Conservation (phyloP, 2,888 invertebrate genomes). For the Caenorhabditis plicata region DNA sequence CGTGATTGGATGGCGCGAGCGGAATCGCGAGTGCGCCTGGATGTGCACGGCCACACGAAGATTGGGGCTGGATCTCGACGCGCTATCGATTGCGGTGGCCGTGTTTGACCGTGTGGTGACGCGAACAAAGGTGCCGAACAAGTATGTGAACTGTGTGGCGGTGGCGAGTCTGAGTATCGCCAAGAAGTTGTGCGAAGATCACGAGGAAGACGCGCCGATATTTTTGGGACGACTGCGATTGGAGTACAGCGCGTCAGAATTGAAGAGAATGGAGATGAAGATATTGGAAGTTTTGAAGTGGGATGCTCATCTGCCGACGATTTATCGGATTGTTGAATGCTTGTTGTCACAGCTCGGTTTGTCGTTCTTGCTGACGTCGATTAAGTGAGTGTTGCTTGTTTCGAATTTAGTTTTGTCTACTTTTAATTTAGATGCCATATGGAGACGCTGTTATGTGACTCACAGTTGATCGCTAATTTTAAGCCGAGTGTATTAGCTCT, state of each 20-base stretch:
- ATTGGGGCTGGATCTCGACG: constrained; percentile 36
- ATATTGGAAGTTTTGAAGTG: constrained; percentile 41
- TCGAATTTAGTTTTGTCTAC: not conserved
- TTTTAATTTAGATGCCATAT: constrained; percentile 31
- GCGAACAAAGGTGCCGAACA: constrained; percentile 33
- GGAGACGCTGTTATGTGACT: constrained; percentile 37
- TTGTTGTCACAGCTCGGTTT: constrained; percentile 34
- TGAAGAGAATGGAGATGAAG: constrained; percentile 47
- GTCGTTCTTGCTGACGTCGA: constrained; percentile 29
- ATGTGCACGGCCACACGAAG: constrained; percentile 28
- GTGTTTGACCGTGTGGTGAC: constrained; percentile 45
- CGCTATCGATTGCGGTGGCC: constrained; percentile 31
- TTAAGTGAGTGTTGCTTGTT: constrained; percentile 29
- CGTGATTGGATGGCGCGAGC: constrained; percentile 39
- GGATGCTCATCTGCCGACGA: constrained; percentile 45
- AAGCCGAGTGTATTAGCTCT: constrained; percentile 37
- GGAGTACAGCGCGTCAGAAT: constrained; percentile 38
- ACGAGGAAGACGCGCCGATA: constrained; percentile 36
- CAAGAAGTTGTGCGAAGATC: constrained; percentile 46
- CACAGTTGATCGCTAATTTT: constrained; percentile 27
- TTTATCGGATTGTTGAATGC: constrained; percentile 43
- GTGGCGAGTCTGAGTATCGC: constrained; percentile 45
- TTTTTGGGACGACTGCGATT: constrained; percentile 38
- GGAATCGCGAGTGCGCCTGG: constrained; percentile 44
- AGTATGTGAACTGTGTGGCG: constrained; percentile 45